Evolutionary conservation across 2,797 vertebrate genomes (phyloP), one percentile per base, ranked within the genome.

Genomic region (Buceros bicornis): DNA sequence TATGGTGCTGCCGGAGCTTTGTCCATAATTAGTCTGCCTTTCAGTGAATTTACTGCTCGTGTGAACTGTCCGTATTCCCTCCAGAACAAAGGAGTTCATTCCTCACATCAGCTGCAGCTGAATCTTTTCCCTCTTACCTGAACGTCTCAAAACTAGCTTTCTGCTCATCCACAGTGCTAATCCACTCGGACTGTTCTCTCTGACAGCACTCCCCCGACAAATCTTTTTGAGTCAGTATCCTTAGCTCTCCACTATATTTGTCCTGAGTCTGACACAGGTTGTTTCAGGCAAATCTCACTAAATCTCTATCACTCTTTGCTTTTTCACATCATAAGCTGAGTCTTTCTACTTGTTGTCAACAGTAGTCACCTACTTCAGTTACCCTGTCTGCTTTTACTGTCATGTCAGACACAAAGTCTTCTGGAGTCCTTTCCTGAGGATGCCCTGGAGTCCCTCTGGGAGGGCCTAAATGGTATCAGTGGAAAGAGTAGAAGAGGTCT

Each of bases 221-320:
- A 82, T 67, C 71, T 78, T 57, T 95, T 78, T n/a, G 77, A 72
- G 67, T 86, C 70, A 83, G 65, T 79, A 69, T 94, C 54, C 62
- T 95, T 84, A 88, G 62, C 57, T 86, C 31, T 83, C 58, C n/a
- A 2, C 58, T 83, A 2, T 78, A 74, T 90, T 86, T 3, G 1
- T 90, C 61, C 53, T 10, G 48, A 83, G 31, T 56, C 51, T 57
- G 50, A 47, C 62, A 83, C n/a, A 60, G 66, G 51, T 87, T 65
- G 57, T 87, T 87, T 47, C 42, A 74, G 62, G 62, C 45, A 91
- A 94, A 81, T 93, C 87, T 86, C 20, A 43, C 45, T 78, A 83
- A 67, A 71, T 71, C 48, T 73, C 48, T 83, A 76, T 43, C 47
- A 37, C 17, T 60, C n/a, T 62, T 69, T 77, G 48, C 37, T 79